Percentiles rank a stretch among this genome's conserved stretches.
Conservation (phyloP, 2,113 vertebrate genomes). For the Amia ocellicauda region DNA sequence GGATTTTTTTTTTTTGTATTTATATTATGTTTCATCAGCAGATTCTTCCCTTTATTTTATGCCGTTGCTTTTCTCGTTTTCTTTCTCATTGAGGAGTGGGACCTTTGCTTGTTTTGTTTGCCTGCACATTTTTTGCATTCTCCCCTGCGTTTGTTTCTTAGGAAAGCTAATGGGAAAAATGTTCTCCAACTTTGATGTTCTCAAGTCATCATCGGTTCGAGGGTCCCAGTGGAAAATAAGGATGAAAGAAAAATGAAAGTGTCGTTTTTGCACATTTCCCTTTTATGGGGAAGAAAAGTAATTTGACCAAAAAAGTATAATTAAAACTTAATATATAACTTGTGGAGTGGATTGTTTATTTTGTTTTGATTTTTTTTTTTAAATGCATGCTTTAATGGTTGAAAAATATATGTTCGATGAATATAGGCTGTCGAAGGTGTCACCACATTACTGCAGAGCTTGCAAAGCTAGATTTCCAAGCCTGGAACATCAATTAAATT, state of each 20-base stretch:
- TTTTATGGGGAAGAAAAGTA: too few relatives aligned
- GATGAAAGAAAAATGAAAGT: constrained; percentile 6
- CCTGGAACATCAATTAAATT: too few relatives aligned
- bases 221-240: constrained; percentile 33
- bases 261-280: background rate
- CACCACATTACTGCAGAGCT: too few relatives aligned
- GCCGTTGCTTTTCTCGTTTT: constrained; percentile 61
- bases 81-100: constrained; percentile 45
- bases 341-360: too few relatives aligned
- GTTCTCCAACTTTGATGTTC: constrained; percentile 54
- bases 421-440: too few relatives aligned
- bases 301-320: too few relatives aligned
- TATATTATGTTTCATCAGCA: constrained; percentile 70
- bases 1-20: constrained; percentile 55
- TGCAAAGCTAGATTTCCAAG: too few relatives aligned
- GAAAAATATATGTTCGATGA: too few relatives aligned
- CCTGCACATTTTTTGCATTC: constrained; percentile 36
- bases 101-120: constrained; percentile 37
- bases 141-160: constrained; percentile 34
- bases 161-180: constrained; percentile 27
- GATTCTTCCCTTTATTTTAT: constrained; percentile 62
- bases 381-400: too few relatives aligned
- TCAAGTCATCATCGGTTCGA: constrained; percentile 39
- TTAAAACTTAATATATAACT: too few relatives aligned
- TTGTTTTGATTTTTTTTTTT: too few relatives aligned